These are phyloP conservation scores for Mercenaria mercenaria DNA, from an alignment of 1,140 invertebrate species.

Conservation along the genomic window DNA sequence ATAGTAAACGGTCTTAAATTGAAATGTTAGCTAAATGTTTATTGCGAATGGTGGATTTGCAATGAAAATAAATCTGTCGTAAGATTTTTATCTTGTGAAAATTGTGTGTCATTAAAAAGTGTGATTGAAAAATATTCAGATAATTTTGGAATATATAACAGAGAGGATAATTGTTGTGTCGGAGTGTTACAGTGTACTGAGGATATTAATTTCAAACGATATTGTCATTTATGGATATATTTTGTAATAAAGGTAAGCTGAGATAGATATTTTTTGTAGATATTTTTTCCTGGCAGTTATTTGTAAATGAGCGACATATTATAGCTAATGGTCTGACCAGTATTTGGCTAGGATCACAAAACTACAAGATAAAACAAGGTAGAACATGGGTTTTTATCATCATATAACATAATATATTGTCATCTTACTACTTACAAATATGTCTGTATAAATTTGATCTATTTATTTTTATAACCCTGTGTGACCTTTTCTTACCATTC, in stretches of 20 bases:
- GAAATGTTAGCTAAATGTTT: constrained; percentile 35
- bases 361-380: too few species aligned
- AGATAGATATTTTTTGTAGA: background rate
- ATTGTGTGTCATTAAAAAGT: constrained; percentile 25
- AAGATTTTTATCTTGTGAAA: constrained; percentile 9
- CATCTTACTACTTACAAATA: too few species aligned
- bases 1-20: background rate
- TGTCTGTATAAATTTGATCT: too few species aligned
- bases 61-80: background rate
- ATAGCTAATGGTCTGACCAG: background rate
- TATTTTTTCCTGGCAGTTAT: background rate
- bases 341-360: background rate
- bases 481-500: too few species aligned
- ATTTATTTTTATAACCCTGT: too few species aligned
- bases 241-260: background rate
- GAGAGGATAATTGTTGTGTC: background rate
- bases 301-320: background rate
- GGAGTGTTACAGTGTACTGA: background rate
- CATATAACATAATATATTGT: too few species aligned
- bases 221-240: constrained; percentile 13
- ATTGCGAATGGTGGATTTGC: constrained; percentile 18
- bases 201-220: constrained; percentile 15
- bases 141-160: background rate
- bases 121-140: constrained; percentile 18
- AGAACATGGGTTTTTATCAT: too few species aligned